Evolutionary conservation across 2,797 vertebrate species (phyloP).

Genomic region (Aulostomus chinensis): DNA sequence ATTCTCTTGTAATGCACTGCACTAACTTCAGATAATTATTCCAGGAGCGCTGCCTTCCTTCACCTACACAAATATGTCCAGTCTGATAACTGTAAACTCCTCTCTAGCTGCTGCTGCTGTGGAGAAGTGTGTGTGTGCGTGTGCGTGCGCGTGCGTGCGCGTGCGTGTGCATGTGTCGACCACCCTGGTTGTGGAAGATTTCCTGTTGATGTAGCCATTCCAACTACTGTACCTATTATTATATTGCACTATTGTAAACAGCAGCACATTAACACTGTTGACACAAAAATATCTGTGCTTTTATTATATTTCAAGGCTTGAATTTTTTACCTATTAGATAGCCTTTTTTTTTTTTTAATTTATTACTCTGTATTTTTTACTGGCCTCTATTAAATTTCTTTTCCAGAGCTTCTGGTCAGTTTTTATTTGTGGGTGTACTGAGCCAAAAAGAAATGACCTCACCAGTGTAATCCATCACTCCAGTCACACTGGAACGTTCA

Average conservation of each 20-base stretch:
- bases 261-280: constrained; percentile 68
- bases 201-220: constrained; percentile 46
- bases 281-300: constrained; percentile 51
- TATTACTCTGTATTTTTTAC: constrained; percentile 63
- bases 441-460: too few species aligned
- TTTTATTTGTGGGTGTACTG: constrained; percentile 17
- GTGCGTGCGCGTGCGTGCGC: too few species aligned
- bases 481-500: too few species aligned
- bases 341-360: constrained; percentile 78
- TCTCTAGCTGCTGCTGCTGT: background rate
- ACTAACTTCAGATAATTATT: constrained; percentile 45
- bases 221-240: constrained; percentile 71
- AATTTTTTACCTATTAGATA: constrained; percentile 65
- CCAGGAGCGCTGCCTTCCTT: constrained; percentile 38
- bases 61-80: constrained; percentile 31
- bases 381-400: constrained; percentile 79
- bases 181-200: constrained; percentile 22
- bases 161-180: constrained; percentile 19
- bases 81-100: constrained; percentile 16
- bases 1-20: constrained; percentile 61
- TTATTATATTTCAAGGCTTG: constrained; percentile 60
- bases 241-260: constrained; percentile 79
- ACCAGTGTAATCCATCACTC: too few species aligned
- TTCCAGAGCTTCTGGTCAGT: constrained; percentile 27
- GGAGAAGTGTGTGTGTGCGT: background rate